These are phyloP conservation scores for Alectoris magna DNA, from an alignment of 2,797 vertebrate species.

Conservation along the genomic window DNA sequence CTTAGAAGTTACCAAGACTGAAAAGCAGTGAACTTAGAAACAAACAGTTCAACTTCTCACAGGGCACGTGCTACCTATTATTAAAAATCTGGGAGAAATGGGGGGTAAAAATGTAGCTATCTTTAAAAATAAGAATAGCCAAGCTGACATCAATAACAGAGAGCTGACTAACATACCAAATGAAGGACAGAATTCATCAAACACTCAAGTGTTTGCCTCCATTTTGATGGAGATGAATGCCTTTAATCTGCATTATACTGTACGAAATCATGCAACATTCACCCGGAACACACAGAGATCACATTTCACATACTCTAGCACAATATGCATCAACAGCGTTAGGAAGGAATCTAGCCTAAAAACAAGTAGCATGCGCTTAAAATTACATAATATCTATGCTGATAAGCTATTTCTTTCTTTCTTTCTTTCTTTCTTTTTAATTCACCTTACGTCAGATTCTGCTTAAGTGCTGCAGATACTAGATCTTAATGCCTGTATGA, in stretches of 20 bases:
- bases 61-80: not conserved
- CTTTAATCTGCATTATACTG: not conserved
- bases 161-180: not conserved
- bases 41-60: not conserved
- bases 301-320: not conserved
- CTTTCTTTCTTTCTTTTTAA: no score
- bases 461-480: not conserved
- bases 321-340: not conserved
- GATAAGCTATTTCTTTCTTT: not conserved
- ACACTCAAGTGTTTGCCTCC: not conserved
- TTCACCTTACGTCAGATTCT: not conserved
- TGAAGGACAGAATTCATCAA: not conserved
- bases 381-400: not conserved
- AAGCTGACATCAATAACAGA: not conserved
- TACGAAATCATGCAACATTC: constrained; percentile 1
- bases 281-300: constrained; percentile 12
- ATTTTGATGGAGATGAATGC: not conserved
- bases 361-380: not conserved
- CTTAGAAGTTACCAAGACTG: not conserved
- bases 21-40: not conserved
- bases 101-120: not conserved
- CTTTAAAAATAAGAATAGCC: not conserved
- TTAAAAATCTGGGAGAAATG: not conserved
- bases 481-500: not conserved
- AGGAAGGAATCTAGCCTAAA: not conserved